These are phyloP conservation scores for Hyperoplus immaculatus DNA, from an alignment of 2,797 vertebrate species.

Conservation along the genomic window DNA sequence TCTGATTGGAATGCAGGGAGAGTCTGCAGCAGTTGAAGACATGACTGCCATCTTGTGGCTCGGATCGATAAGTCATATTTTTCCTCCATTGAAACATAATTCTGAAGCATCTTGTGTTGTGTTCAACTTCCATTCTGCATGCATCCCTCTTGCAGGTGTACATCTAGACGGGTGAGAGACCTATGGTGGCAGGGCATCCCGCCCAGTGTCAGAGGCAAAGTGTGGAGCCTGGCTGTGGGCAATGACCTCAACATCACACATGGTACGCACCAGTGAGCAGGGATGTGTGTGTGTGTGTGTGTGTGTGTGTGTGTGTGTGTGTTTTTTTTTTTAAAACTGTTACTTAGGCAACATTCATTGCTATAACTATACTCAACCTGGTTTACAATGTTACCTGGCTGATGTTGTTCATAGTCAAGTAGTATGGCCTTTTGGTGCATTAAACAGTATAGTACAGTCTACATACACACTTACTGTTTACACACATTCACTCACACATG, in stretches of 20 bases:
- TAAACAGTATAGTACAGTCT: background rate
- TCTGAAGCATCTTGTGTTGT: background rate
- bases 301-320: background rate
- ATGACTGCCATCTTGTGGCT: conserved; percentile 16
- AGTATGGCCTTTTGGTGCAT: background rate
- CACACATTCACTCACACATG: background rate
- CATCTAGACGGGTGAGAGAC: conserved; percentile 92
- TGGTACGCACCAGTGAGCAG: conserved; percentile 73
- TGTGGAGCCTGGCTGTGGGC: conserved; percentile 96
- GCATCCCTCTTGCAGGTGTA: conserved; percentile 83
- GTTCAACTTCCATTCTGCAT: background rate
- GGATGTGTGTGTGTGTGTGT: background rate
- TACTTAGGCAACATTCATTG: background rate
- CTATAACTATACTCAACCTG: background rate
- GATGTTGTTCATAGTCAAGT: background rate
- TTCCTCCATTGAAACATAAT: background rate
- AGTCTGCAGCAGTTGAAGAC: background rate
- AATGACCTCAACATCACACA: conserved; percentile 98
- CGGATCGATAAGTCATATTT: background rate
- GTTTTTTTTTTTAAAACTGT: too few species aligned
- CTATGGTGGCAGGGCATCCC: conserved; percentile 98
- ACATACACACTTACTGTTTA: background rate
- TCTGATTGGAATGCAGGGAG: too few species aligned
- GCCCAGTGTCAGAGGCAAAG: conserved; percentile 93
- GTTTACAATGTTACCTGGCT: background rate